Base-by-base conservation (phyloP, 2,113 vertebrate genomes). In the Nesogale talazaci region DNA sequence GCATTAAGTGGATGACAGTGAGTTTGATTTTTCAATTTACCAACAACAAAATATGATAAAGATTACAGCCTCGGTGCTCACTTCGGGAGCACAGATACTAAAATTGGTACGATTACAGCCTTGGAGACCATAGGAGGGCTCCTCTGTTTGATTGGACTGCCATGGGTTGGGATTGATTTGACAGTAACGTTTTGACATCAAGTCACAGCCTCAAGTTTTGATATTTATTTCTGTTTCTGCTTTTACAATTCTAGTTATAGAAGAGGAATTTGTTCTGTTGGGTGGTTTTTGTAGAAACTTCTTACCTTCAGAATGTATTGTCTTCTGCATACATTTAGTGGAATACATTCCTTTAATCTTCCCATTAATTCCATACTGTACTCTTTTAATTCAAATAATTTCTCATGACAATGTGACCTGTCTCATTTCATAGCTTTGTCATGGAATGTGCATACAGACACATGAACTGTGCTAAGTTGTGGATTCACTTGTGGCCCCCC, bases 371-470 rank as follows among this genome's bases (percentile, higher is more conserved):
- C 19, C 14, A 75, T 29, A 65, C 29, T 77, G 38, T 81, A 38
- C 52, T 27, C 9, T 77, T 77, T 52, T 7, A 36, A 20, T 78
- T n/a, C 40, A 42, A 15, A 14, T 2, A 2, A 27, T 20, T 27
- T 70, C 17, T 38, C 31, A 56, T 5, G 20, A 52, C 46, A 7
- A 27, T 27, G 1, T 2, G n/a, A 2, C 2, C 3, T 4, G 1
- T 46, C 19, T 56, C 4, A 10, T 29, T 65, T 22, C 0, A 3
- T 2, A 31, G 40, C 27, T 69, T 31, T 81, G 56, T 15, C 36
- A 65, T 27, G 40, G 16, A 6, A 27, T 17, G 27, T 52, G 46
- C 46, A 52, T 52, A 52, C 46, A 52, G 46, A 52, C 46, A 52
- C 46, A 52, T 52, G 42, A 67, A 34, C 1, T 22, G 0, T 29